Conservation (phyloP, 2,888 invertebrate species). For the Aethes cnicana region DNA sequence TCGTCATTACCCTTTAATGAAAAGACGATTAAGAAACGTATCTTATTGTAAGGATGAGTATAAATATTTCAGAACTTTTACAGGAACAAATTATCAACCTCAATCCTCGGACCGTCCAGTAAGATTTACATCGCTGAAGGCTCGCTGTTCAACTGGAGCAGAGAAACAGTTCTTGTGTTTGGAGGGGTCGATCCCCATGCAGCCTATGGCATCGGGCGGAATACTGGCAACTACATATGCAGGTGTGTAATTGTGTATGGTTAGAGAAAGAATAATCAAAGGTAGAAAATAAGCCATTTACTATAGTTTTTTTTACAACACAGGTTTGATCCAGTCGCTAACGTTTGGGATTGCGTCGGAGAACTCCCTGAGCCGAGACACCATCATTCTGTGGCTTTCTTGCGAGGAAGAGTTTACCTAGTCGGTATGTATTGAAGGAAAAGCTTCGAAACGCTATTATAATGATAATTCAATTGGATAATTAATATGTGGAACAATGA, state of each 20-base stretch:
- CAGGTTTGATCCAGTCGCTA: slow-evolving; percentile 82
- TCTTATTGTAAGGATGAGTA: too few species aligned
- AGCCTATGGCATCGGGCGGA: slow-evolving; percentile 77
- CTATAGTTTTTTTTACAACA: slow-evolving; percentile 11
- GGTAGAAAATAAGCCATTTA: too few species aligned
- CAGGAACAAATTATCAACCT: slow-evolving; percentile 72
- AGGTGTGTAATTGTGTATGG: too few species aligned
- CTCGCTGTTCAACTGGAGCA: slow-evolving; percentile 81
- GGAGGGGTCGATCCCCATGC: slow-evolving; percentile 87
- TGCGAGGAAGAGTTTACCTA: slow-evolving; percentile 85
- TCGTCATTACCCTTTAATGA: too few species aligned
- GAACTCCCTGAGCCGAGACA: slow-evolving; percentile 87
- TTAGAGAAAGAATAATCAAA: too few species aligned
- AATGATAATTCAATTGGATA: too few species aligned
- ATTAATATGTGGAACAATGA: too few species aligned
- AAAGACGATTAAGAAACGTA: too few species aligned
- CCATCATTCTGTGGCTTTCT: slow-evolving; percentile 85
- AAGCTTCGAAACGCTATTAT: too few species aligned
- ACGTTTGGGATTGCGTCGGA: slow-evolving; percentile 86
- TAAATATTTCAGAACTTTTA: too few species aligned
- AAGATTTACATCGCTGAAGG: slow-evolving; percentile 74
- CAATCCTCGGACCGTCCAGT: slow-evolving; percentile 70
- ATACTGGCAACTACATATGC: slow-evolving; percentile 84
- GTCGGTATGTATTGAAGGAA: too few species aligned
- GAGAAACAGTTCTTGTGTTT: slow-evolving; percentile 85